Base-by-base conservation (phyloP, 2,113 vertebrate genomes). In the Thamnaconus septentrionalis region DNA sequence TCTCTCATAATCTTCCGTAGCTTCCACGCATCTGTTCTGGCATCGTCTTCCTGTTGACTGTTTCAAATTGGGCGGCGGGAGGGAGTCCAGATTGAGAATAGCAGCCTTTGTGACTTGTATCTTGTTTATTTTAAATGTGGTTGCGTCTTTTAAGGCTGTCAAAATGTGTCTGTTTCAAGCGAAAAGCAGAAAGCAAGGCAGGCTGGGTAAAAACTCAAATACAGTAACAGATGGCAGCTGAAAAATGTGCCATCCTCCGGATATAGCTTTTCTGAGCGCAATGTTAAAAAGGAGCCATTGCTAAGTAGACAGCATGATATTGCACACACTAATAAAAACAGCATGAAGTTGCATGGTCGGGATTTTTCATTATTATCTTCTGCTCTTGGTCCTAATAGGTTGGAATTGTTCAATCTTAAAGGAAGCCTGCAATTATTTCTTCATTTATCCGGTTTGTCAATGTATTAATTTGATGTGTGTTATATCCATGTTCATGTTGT, bases 151-250 rank as follows among this genome's bases (percentile, higher is more conserved):
- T 49, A 6, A 47, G 53, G 71, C 53, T 59, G 43, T 61, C 64
- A 46, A 51, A 18, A 52, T 41, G 43, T 9, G 56, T 60, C 39
- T 9, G 53, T 64, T 59, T 61, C 56, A 56, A 54, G 18, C 66
- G 61, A 45, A 50, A 67, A 59, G 47, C 53, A 69, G 18, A 73
- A 49, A 59, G 56, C 54, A 70, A 79, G 18, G 18, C 63, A 50
- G 47, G 53, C 69, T 66, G 69, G 51, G 73, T 80, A 61, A 72
- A 81, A 79, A 67, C 61, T 76, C 67, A 53, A 59, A 43, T 75
- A 67, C 44, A 31, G 18, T 31, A 78, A 78, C 79, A 82, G 66
- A 82, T 74, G 59, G 69, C 8, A 57, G 58, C 11, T 52, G 56
- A 64, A 77, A 75, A 69, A 47, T 52, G 63, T 76, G 73, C 70